Percentiles rank a stretch among this genome's conserved stretches.
Evolutionary conservation across 2,113 vertebrate genomes (phyloP).

Genomic region (Pionites leucogaster): DNA sequence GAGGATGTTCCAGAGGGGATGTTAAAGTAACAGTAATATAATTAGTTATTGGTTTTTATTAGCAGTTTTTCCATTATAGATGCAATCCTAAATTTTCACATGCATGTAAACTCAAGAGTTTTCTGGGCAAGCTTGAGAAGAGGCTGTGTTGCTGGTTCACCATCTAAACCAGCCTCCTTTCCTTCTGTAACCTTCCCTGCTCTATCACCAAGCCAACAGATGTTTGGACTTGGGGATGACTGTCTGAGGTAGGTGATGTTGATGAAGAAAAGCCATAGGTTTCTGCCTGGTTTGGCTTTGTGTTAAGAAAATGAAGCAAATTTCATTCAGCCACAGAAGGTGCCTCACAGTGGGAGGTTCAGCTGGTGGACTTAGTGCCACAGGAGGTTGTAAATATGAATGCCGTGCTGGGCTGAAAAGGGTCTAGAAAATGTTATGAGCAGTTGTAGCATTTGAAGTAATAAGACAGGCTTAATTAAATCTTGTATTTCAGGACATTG

Average conservation of each 20-base stretch:
- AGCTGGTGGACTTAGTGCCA: not conserved
- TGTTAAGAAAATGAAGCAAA: constrained; percentile 1
- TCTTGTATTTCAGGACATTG: constrained; percentile 31
- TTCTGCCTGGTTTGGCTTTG: not conserved
- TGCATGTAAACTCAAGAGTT: not conserved
- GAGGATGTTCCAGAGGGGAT: not conserved
- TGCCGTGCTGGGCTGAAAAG: not conserved
- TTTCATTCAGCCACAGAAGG: not conserved
- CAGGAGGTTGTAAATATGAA: not conserved
- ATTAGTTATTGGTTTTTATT: not conserved
- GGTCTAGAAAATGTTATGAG: constrained; percentile 25
- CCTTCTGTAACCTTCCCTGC: not conserved
- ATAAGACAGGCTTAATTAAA: constrained; percentile 60
- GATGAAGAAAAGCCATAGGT: not conserved
- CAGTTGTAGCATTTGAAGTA: constrained; percentile 55
- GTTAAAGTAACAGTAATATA: not conserved
- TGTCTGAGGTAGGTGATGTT: not conserved
- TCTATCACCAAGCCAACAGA: not conserved
- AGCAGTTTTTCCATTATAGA: not conserved
- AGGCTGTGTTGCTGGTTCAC: not conserved
- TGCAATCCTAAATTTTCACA: not conserved
- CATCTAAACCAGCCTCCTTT: not conserved
- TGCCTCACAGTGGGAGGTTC: not conserved
- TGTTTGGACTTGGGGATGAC: not conserved
- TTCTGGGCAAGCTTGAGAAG: not conserved